Evolutionary conservation across 92 coral and sea anemone genomes (phyloP), one percentile per base, ranked within the genome.

Genomic region (Ricordea florida): DNA sequence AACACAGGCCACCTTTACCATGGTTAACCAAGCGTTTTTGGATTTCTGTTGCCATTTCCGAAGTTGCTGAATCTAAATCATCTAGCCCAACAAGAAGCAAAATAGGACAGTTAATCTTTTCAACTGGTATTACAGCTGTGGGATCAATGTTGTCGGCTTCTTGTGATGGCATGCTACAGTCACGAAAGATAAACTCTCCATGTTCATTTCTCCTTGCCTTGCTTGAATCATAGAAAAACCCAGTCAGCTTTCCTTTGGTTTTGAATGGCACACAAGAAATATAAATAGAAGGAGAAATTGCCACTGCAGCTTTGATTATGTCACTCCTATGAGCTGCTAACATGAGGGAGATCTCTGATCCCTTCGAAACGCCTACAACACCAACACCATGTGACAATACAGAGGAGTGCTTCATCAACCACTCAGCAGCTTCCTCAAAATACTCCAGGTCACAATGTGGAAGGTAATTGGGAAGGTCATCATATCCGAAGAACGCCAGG

Each of bases 371-470:
- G 2, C 86, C 93, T 34, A 78, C 60, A 14, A 88, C 58, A 9
- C 93, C 93, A n/a, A 88, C 38, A 16, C 90, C 87, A 0, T 61
- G 58, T 4, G 79, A 46, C 6, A 57, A 17, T 9, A 88, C 84
- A 37, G 55, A 41, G 25, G 90, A 88, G 7, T 85, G 90, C 11
- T 62, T 81, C 23, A 66, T 24, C 16, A 89, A 55, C 94, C 90
- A 85, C 15, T 85, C 70, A 4, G 78, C 88, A 14, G 94, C 94
- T 68, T 89, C 88, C 21, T 79, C 82, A 59, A 89, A 85, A 66
- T 89, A 89, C 18, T 85, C 91, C 16, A 89, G 68, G 7, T 81
- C 91, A 48, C 87, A 50, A 30, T 75, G 69, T 45, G 77, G 66
- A 36, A 89, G 44, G 16, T 44, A 50, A 28, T 49, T 72, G 8